phyloP scores from a whole-genome alignment of 2,797 vertebrate genomes.

The Siniperca obscura region DNA sequence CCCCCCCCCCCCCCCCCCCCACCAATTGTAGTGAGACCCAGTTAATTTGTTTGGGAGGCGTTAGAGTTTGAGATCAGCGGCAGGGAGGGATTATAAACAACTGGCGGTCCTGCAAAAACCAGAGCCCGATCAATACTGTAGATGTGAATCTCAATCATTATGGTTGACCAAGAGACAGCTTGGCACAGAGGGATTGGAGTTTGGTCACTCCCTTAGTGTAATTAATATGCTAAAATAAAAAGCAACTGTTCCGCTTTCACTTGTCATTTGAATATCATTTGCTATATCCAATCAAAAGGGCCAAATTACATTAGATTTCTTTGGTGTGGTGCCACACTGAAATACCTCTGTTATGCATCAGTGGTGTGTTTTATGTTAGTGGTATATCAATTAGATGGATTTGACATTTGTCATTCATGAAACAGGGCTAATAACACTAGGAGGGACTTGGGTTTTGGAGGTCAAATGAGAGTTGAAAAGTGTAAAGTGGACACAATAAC shows the following conservation, averaged over 20 bases:
- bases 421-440: neutral
- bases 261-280: slow-evolving; percentile 50
- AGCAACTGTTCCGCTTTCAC: slow-evolving; percentile 39
- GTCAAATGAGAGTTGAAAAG: neutral
- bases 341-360: neutral
- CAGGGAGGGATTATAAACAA: slow-evolving; percentile 67
- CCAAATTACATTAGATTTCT: slow-evolving; percentile 25
- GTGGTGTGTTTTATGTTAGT: neutral
- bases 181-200: slow-evolving; percentile 54
- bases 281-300: slow-evolving; percentile 27
- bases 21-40: slow-evolving; percentile 20
- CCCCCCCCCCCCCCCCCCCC: neutral
- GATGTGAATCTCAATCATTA: slow-evolving; percentile 77
- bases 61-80: slow-evolving; percentile 41
- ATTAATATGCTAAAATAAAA: slow-evolving; percentile 68
- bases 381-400: slow-evolving; percentile 5
- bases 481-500: neutral
- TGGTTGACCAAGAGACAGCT: slow-evolving; percentile 59
- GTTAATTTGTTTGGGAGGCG: no score
- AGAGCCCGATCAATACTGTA: slow-evolving; percentile 69
- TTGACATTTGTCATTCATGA: neutral
- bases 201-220: slow-evolving; percentile 56
- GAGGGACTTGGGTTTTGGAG: neutral
- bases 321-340: neutral
- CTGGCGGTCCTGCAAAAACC: slow-evolving; percentile 60